Conservation (phyloP, 1,140 invertebrate species). For the Tetramorium parvispinum region DNA sequence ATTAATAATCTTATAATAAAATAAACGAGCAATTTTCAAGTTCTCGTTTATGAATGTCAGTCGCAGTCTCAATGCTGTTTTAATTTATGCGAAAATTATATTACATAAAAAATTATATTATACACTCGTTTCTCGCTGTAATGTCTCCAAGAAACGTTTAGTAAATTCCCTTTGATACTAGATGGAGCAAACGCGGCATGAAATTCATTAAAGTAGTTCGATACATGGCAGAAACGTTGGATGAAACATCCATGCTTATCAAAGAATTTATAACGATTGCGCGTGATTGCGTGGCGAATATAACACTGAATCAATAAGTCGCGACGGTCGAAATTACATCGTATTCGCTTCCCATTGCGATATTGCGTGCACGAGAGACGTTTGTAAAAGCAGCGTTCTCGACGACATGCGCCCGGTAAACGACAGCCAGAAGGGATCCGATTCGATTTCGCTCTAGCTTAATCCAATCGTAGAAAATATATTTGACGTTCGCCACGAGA, state of each 20-base stretch:
- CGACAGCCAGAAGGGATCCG: neutral
- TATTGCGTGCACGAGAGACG: constrained; percentile 34
- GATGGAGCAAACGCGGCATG: neutral
- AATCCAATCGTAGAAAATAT: constrained; percentile 29
- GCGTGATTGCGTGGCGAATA: constrained; percentile 15
- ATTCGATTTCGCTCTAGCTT: neutral
- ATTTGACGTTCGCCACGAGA: neutral
- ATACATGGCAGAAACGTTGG: neutral
- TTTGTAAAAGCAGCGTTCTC: constrained; percentile 26
- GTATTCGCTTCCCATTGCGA: constrained; percentile 1
- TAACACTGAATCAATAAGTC: constrained; percentile 43
- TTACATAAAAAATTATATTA: neutral
- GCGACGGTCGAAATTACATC: constrained; percentile 24
- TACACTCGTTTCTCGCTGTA: neutral
- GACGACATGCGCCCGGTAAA: constrained; percentile 13
- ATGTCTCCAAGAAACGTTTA: neutral
- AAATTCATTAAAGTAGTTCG: neutral
- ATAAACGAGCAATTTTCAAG: neutral
- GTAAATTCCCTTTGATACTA: neutral
- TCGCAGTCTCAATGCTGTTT: neutral
- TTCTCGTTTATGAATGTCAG: neutral
- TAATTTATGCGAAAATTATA: neutral
- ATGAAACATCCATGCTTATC: constrained; percentile 8
- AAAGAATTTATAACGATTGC: constrained; percentile 11
- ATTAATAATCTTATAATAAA: neutral